Evolutionary conservation across 2,113 vertebrate species (phyloP).

Genomic region (Oreochromis spilurus): DNA sequence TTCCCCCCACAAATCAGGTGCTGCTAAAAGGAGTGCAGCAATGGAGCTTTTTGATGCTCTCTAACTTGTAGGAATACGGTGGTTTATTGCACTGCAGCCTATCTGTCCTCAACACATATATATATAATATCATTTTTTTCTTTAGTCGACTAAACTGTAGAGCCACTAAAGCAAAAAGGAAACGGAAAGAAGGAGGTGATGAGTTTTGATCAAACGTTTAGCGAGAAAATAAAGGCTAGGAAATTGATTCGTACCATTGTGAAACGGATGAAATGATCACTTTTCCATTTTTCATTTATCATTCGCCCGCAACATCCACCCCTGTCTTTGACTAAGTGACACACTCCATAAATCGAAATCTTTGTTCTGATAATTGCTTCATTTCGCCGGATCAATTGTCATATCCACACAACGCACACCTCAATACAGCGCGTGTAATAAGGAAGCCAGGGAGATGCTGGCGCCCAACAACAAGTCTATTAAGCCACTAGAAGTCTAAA

Average conservation of each 20-base stretch:
- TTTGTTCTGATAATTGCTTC: constrained; percentile 62
- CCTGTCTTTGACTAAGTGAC: constrained; percentile 19
- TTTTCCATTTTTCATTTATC: constrained; percentile 32
- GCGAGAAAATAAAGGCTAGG: constrained; percentile 13
- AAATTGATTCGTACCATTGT: constrained; percentile 6
- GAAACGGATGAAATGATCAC: constrained; percentile 26
- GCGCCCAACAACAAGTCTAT: constrained; percentile 64
- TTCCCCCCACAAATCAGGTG: constrained; percentile 66
- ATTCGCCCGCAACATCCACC: not conserved
- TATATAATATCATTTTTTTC: not conserved
- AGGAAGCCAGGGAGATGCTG: constrained; percentile 28
- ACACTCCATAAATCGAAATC: constrained; percentile 33
- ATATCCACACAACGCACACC: constrained; percentile 30
- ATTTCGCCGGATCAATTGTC: constrained; percentile 60
- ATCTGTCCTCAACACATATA: not conserved
- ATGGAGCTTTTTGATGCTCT: constrained; percentile 42
- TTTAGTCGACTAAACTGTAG: not conserved
- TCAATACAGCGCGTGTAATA: constrained; percentile 23
- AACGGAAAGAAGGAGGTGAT: not conserved
- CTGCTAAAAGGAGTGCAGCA: constrained; percentile 51
- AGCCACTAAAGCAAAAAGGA: not conserved
- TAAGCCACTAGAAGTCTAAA: constrained; percentile 55
- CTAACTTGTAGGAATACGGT: constrained; percentile 19
- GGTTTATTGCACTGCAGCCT: constrained; percentile 43
- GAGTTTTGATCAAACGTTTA: not conserved